Conservation (phyloP, 2,888 invertebrate species). For the Globia sparganii region DNA sequence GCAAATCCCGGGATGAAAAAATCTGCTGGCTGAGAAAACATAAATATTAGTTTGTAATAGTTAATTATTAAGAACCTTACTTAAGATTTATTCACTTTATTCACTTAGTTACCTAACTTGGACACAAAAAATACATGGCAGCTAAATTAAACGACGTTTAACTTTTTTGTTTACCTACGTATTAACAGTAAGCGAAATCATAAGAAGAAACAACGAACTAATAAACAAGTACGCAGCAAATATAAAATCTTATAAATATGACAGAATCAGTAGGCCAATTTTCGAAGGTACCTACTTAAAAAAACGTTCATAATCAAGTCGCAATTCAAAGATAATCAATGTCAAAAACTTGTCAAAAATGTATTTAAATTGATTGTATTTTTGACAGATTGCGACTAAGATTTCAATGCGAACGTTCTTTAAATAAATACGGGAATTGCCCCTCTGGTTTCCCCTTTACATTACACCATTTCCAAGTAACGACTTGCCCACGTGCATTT, state of each 20-base stretch:
- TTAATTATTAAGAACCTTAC: background rate
- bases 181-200: background rate
- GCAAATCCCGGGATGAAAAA: background rate
- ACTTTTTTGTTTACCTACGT: background rate
- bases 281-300: background rate
- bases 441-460: background rate
- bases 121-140: background rate
- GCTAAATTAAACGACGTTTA: background rate
- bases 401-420: background rate
- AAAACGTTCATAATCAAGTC: background rate
- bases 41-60: background rate
- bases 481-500: constrained; percentile 15
- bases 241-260: background rate
- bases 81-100: background rate
- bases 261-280: constrained; percentile 7
- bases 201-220: background rate
- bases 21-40: background rate
- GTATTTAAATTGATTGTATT: background rate
- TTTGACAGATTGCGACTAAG: background rate
- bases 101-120: no score
- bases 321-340: background rate
- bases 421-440: background rate
- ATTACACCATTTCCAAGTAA: constrained; percentile 5
- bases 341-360: background rate
- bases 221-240: constrained; percentile 5